Base-by-base conservation (phyloP, 2,113 vertebrate genomes). In the Pionites leucogaster region DNA sequence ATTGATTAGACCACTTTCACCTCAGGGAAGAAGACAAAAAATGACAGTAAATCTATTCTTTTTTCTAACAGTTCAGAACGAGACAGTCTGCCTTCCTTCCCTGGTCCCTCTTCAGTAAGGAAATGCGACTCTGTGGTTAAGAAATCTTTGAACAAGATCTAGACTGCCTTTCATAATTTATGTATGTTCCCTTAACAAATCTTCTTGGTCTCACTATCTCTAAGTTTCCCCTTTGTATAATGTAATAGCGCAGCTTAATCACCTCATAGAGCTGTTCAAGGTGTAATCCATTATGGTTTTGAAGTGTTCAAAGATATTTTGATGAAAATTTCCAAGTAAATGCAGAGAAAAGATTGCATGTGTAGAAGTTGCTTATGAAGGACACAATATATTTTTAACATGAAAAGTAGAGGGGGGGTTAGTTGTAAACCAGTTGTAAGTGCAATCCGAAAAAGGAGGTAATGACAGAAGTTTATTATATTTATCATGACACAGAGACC, bases 311-410 rank as follows among this genome's bases (percentile, higher is more conserved):
- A 39, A 76, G 33, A 57, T 19, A 46, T 44, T 90, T 76, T 79
- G 29, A 50, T 52, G n/a, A 90, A 90, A 82, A 72, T 41, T 76
- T 87, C 67, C 42, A 24, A 42, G 62, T 29, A 85, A 76, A 65
- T 44, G 16, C n/a, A 80, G 37, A 57, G 8, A 39, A 87, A 71
- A 86, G 10, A 13, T 13, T 44, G 35, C 37, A 19, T 67, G 28
- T 10, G 2, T 64, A 27, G 33, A 82, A 81, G 6, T 55, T 14
- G 44, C 8, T 52, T 85, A 23, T 76, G 27, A 72, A 76, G 72
- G 44, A 47, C 33, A 31, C 7, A 44, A 10, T n/a, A 1, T 52
- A 22, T 74, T 64, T 82, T 82, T 90, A 11, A 39, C 68, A 69
- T 17, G 29, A 70, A 6, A 50, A 18, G 23, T 75, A 28, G 17